These are phyloP conservation scores for Magallana nippona DNA, from an alignment of 2,888 invertebrate genomes.

Conservation along the genomic window DNA sequence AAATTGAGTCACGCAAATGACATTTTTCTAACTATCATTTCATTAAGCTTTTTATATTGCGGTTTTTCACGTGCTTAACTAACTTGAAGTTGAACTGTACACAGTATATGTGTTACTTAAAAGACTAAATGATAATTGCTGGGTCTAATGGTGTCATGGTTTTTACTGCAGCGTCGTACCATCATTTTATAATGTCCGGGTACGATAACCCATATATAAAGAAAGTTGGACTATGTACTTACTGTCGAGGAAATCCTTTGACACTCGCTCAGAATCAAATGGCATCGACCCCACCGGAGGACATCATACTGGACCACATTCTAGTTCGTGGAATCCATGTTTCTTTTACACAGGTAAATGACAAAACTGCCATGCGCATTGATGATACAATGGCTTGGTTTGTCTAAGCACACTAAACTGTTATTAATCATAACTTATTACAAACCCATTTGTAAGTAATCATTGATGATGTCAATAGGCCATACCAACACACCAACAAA, in stretches of 20 bases:
- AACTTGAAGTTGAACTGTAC: too few relatives aligned
- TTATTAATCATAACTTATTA: too few relatives aligned
- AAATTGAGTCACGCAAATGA: too few relatives aligned
- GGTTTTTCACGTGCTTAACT: too few relatives aligned
- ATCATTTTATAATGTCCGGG: neutral
- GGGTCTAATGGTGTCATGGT: neutral
- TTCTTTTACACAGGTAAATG: neutral
- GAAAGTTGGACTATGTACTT: neutral
- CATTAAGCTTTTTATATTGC: too few relatives aligned
- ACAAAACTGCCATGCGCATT: too few relatives aligned
- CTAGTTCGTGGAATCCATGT: neutral
- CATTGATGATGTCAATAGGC: too few relatives aligned
- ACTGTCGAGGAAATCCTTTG: neutral
- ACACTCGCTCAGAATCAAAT: neutral
- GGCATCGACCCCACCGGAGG: neutral
- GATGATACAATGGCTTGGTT: too few relatives aligned
- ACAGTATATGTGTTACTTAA: neutral
- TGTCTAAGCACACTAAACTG: too few relatives aligned
- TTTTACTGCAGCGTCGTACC: neutral
- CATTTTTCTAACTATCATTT: too few relatives aligned
- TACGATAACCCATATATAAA: neutral
- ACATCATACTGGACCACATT: constrained; percentile 6
- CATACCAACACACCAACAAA: too few relatives aligned
- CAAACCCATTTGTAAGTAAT: too few relatives aligned
- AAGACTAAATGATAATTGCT: neutral